phyloP scores from a whole-genome alignment of 2,888 invertebrate species.

The Orthosia gothica region DNA sequence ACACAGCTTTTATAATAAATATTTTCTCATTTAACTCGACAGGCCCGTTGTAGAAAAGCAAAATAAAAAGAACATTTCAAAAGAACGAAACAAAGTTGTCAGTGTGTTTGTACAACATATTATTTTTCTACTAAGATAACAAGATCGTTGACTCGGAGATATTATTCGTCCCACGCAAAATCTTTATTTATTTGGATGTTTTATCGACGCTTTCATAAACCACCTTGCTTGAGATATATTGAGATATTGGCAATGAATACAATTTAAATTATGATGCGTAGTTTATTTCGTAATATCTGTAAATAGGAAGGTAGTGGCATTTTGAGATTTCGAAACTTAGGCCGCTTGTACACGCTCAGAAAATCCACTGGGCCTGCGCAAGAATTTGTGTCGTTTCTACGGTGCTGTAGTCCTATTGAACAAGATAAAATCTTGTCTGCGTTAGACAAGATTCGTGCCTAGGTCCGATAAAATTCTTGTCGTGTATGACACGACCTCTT shows the following conservation, averaged over 20 bases:
- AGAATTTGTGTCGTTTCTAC: no score
- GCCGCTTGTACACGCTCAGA: no score
- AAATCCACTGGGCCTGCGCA: no score
- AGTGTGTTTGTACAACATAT: slow-evolving; percentile 23
- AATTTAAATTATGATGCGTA: not conserved
- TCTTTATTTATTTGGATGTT: slow-evolving; percentile 6
- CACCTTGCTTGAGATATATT: not conserved
- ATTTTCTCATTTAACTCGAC: slow-evolving; percentile 38
- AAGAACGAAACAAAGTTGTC: slow-evolving; percentile 15
- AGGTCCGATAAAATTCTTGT: no score
- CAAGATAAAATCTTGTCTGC: no score
- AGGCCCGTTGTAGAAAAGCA: slow-evolving; percentile 17
- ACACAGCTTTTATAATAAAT: slow-evolving; percentile 20
- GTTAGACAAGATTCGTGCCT: no score
- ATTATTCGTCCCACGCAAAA: slow-evolving; percentile 2
- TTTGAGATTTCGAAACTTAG: not conserved
- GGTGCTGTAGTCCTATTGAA: no score
- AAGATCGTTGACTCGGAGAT: slow-evolving; percentile 14
- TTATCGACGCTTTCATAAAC: slow-evolving; percentile 1
- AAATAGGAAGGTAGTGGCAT: not conserved
- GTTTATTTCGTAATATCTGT: not conserved
- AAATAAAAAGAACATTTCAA: slow-evolving; percentile 27
- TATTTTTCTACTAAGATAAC: slow-evolving; percentile 29
- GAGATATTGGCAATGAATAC: no score
- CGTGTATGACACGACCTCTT: no score